Base-by-base conservation (phyloP, 2,888 invertebrate species). In the Tenthredo distinguenda region DNA sequence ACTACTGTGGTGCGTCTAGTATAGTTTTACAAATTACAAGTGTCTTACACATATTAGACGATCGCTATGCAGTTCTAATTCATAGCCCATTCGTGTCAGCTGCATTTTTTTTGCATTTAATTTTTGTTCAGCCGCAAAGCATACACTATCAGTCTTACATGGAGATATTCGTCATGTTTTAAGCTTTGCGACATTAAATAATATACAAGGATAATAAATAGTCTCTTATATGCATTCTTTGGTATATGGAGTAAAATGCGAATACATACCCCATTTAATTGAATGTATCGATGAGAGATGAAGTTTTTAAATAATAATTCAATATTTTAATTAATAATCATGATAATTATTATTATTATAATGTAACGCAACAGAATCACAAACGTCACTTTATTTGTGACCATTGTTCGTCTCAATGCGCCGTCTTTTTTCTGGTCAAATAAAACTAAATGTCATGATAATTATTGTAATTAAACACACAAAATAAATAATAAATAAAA, bases 41-140 rank as follows among this genome's bases (percentile, higher is more conserved):
- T 55, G 26, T 55, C 50, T 72, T 26, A 74, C 5, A 21, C 7
- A n/a, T 26, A 74, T 74, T 47, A 4, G 15, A 40, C 6, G 68
- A 68, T 68, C 18, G 34, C 26, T 68, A 55, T 21, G n/a, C 81
- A 21, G n/a, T 62, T 62, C 62, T 62, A 81, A 62, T 81, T 62
- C 81, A 62, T 81, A 81, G 81, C 58, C 58, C 37, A 21, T 26
- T 40, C 15, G 10, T 40, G 3, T 12, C 81, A 37, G 40, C 50
- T 21, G 81, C 81, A 81, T 81, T 81, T 81, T 37, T 81, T n/a
- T 81, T 81, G 81, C 81, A 81, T 81, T 81, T 81, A 62, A 81
- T 12, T 37, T 62, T 40, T 58, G 40, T 81, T 40, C 26, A 40
- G 21, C 62, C 21, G 37, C 58, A 62, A 81, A 81, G 81, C 12